phyloP scores from a whole-genome alignment of 2,797 vertebrate genomes.

The Arnoldichthys spilopterus region DNA sequence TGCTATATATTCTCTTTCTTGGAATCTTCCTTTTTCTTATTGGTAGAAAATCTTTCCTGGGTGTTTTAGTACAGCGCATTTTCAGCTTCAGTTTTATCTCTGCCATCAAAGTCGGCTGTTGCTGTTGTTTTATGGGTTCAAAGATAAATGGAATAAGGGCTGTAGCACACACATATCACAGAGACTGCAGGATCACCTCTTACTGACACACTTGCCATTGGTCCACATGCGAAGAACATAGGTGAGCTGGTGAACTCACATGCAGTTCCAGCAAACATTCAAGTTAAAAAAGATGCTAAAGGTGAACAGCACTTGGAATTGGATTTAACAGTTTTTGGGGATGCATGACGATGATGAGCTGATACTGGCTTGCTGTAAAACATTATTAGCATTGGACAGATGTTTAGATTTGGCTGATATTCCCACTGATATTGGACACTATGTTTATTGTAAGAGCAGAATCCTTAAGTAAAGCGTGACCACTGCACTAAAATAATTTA shows the following conservation, averaged over 20 bases:
- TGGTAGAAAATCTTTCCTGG: neutral
- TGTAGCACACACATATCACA: conserved; percentile 16
- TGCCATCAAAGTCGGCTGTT: conserved; percentile 51
- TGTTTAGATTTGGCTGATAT: no score
- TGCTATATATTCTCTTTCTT: no score
- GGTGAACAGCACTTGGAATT: no score
- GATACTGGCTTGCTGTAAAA: no score
- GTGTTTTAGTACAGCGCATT: neutral
- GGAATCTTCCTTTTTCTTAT: neutral
- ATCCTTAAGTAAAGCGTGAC: no score
- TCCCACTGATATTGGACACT: no score
- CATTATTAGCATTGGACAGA: no score
- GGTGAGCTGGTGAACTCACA: neutral
- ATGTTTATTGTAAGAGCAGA: no score
- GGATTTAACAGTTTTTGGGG: no score
- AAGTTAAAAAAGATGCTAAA: neutral
- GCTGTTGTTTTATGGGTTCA: conserved; percentile 63
- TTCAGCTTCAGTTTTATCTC: conserved; percentile 53
- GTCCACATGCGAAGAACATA: neutral
- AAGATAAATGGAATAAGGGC: conserved; percentile 59
- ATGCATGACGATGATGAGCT: no score
- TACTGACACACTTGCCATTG: conserved; percentile 9
- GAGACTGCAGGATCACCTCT: neutral
- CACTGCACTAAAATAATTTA: no score
- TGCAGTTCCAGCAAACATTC: neutral